These are phyloP conservation scores for Catotricha subobsoleta DNA, from an alignment of 2,888 invertebrate species.

Conservation along the genomic window DNA sequence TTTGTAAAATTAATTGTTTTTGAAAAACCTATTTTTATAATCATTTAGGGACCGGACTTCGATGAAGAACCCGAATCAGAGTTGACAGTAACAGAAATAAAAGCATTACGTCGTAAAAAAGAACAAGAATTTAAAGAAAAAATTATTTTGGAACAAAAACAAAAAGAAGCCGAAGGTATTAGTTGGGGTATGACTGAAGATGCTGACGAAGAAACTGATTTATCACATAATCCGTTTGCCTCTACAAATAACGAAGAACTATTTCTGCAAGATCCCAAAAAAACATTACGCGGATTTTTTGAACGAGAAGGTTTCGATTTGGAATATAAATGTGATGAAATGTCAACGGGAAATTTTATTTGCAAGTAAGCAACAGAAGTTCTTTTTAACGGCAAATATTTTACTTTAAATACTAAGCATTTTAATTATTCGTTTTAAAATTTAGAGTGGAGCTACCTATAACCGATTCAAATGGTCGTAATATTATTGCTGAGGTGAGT, in stretches of 20 bases:
- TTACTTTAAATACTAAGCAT: no score
- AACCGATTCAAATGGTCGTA: constrained; percentile 56
- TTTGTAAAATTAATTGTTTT: constrained; percentile 7
- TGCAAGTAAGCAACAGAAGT: constrained; percentile 56
- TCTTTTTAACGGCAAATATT: background rate
- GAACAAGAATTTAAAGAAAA: constrained; percentile 24
- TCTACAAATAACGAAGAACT: constrained; percentile 68
- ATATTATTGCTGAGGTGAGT: constrained; percentile 64
- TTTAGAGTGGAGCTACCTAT: constrained; percentile 62
- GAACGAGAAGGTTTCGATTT: constrained; percentile 80
- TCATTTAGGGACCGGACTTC: constrained; percentile 53
- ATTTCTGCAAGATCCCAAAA: constrained; percentile 88
- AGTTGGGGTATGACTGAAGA: constrained; percentile 92
- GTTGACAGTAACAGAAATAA: constrained; percentile 57
- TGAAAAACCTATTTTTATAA: background rate
- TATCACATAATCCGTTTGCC: constrained; percentile 70
- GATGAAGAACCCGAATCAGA: constrained; percentile 78
- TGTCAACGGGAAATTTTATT: constrained; percentile 66
- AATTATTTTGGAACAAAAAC: constrained; percentile 28
- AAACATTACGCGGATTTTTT: constrained; percentile 81
- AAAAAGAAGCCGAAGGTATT: constrained; percentile 50
- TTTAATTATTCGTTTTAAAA: constrained; percentile 10
- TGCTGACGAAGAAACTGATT: constrained; percentile 68
- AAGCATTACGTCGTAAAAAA: constrained; percentile 29
- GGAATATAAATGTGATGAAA: constrained; percentile 72